Conservation (phyloP, 2,797 vertebrate species). For the Dicrostonyx torquatus region DNA sequence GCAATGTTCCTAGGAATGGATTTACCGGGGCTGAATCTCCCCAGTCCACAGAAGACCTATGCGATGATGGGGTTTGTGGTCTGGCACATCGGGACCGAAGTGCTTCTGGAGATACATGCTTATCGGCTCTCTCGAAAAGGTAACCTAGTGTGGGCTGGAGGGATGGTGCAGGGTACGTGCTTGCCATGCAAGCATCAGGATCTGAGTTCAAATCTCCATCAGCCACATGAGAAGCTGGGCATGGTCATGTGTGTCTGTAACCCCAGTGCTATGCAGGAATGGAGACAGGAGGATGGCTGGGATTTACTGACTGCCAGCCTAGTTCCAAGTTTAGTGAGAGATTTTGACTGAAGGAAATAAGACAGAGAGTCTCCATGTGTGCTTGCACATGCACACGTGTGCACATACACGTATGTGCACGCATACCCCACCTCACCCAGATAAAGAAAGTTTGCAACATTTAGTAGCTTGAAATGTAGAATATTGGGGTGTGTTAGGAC, state of each 20-base stretch:
- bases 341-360: not conserved
- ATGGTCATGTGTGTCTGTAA: not conserved
- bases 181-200: not conserved
- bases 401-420: not conserved
- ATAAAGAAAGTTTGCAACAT: not conserved
- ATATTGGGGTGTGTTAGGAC: not conserved
- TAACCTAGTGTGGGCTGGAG: constrained; percentile 64
- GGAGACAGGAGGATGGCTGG: not conserved
- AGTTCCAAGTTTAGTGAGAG: not conserved
- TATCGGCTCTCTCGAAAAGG: constrained; percentile 87
- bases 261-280: not conserved
- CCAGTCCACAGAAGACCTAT: constrained; percentile 87
- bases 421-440: not conserved
- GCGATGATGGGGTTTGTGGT: constrained; percentile 89
- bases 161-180: not conserved
- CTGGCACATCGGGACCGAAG: constrained; percentile 89
- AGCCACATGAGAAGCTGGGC: not conserved
- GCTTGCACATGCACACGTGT: not conserved
- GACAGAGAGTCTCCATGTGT: not conserved
- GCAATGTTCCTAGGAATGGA: constrained; percentile 91
- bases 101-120: constrained; percentile 89
- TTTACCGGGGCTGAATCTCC: constrained; percentile 89
- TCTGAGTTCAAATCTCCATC: not conserved
- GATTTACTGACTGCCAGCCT: not conserved
- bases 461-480: constrained; percentile 8